Evolutionary conservation across 2,888 invertebrate species (phyloP).

Genomic region (Pristionchus japonicus): DNA sequence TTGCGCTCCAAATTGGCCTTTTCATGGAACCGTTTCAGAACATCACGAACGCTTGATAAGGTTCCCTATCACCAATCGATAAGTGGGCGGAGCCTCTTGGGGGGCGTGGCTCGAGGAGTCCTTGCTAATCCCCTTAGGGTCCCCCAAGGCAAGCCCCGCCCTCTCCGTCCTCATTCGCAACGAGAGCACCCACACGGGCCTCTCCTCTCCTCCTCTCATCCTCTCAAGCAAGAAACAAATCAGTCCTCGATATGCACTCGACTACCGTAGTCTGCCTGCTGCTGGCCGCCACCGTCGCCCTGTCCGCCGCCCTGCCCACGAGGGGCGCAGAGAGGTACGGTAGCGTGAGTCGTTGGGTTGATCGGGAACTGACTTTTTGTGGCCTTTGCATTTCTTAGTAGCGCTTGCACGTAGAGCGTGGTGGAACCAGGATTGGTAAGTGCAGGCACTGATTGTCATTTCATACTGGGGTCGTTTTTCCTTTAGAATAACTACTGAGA

Average conservation of each 20-base stretch:
- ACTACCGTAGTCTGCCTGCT: slow-evolving; percentile 20
- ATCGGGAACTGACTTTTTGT: neutral
- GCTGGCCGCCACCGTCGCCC: neutral
- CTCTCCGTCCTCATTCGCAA: neutral
- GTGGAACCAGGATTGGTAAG: too few species aligned
- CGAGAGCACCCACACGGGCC: neutral
- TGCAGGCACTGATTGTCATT: too few species aligned
- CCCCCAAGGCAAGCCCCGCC: neutral
- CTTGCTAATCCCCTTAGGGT: slow-evolving; percentile 3
- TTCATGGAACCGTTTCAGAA: neutral
- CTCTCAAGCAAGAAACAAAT: neutral
- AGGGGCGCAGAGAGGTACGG: slow-evolving; percentile 13
- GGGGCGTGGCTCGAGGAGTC: neutral
- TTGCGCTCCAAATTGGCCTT: neutral
- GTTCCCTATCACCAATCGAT: neutral
- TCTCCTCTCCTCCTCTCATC: neutral
- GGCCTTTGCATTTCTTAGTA: too few species aligned
- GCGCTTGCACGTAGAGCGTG: too few species aligned
- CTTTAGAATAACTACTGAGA: too few species aligned
- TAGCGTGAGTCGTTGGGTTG: neutral
- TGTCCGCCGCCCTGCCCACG: neutral
- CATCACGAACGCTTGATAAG: neutral
- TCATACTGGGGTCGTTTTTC: too few species aligned
- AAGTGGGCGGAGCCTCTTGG: neutral
- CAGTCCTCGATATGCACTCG: slow-evolving; percentile 32